Evolutionary conservation across 2,888 invertebrate species (phyloP).

Genomic region (Elysia crispata): DNA sequence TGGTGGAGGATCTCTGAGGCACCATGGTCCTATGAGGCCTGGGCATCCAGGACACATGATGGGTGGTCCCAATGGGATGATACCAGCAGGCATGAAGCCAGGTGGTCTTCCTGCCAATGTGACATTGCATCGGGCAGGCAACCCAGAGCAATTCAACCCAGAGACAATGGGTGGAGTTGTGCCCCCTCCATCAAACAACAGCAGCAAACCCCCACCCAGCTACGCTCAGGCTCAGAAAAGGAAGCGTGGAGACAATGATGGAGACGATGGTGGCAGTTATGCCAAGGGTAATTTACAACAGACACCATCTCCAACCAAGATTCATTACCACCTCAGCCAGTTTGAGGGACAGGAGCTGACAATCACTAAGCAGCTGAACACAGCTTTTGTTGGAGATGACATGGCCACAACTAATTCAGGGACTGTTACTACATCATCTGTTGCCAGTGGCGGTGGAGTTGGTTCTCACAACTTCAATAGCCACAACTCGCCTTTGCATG

Average conservation of each 20-base stretch:
- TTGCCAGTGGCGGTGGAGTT: constrained; percentile 13
- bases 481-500: constrained; percentile 68
- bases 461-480: constrained; percentile 46
- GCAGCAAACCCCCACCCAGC: constrained; percentile 75
- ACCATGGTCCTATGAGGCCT: constrained; percentile 49
- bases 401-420: not conserved
- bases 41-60: constrained; percentile 59
- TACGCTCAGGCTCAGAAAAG: constrained; percentile 76
- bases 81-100: constrained; percentile 48
- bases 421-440: not conserved
- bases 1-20: constrained; percentile 35
- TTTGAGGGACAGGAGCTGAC: constrained; percentile 97
- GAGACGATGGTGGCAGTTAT: constrained; percentile 74
- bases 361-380: constrained; percentile 96
- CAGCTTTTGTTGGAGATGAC: constrained; percentile 80
- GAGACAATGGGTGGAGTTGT: constrained; percentile 57
- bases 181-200: constrained; percentile 15
- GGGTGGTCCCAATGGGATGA: constrained; percentile 58
- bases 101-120: constrained; percentile 51
- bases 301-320: constrained; percentile 96
- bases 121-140: constrained; percentile 72
- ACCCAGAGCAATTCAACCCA: constrained; percentile 75
- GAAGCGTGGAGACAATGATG: constrained; percentile 80
- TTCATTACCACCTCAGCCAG: constrained; percentile 91
- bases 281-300: constrained; percentile 84